Evolutionary conservation across 2,888 invertebrate species (phyloP).

Genomic region (Papilio gigon): DNA sequence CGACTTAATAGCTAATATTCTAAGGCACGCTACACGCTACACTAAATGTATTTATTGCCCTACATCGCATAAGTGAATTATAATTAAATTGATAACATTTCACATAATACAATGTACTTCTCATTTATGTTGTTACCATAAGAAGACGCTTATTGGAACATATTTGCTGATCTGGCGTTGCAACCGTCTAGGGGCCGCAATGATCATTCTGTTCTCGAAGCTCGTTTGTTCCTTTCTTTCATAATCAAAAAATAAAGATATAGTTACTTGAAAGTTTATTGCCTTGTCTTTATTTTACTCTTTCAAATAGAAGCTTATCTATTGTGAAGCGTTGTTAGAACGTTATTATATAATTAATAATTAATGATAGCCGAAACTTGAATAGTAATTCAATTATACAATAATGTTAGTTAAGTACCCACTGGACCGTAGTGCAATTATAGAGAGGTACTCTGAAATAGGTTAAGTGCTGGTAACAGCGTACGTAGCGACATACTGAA

Average conservation of each 20-base stretch:
- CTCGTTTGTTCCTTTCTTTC: too few species aligned
- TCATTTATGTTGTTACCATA: background rate
- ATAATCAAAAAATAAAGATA: too few species aligned
- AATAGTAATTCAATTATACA: conserved; percentile 4
- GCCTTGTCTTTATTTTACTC: too few species aligned
- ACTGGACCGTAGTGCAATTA: conserved; percentile 20
- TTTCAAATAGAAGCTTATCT: background rate
- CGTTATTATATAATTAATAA: background rate
- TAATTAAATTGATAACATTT: background rate
- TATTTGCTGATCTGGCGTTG: too few species aligned
- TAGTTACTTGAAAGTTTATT: too few species aligned
- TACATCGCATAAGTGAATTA: background rate
- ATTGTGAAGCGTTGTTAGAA: background rate
- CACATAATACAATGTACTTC: background rate
- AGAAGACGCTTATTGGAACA: background rate
- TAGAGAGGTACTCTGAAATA: conserved; percentile 14
- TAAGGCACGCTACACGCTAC: background rate
- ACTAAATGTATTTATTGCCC: background rate
- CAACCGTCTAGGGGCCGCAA: too few species aligned
- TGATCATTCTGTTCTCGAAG: too few species aligned
- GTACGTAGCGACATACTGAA: conserved; percentile 5
- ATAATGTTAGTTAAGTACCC: conserved; percentile 19
- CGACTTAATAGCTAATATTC: conserved; percentile 14
- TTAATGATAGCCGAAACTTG: background rate
- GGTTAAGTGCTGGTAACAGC: conserved; percentile 14